Percentiles rank a stretch among this genome's conserved stretches.
phyloP scores from a whole-genome alignment of 2,797 vertebrate genomes.

The Hephaestus fuliginosus region DNA sequence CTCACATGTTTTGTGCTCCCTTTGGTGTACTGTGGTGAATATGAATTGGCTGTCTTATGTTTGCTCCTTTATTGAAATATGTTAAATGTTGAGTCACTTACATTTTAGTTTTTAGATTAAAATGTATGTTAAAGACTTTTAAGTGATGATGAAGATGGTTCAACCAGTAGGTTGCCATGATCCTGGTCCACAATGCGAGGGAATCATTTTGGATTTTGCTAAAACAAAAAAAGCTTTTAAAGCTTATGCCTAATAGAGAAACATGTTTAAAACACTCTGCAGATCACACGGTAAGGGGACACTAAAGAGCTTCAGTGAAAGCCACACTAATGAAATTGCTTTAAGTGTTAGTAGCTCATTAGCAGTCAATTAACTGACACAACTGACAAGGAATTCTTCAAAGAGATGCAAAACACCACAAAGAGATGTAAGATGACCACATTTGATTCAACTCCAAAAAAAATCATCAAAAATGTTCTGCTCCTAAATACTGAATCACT shows the following conservation, averaged over 20 bases:
- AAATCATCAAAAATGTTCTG: no score
- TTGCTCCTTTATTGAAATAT: neutral
- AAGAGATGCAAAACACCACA: neutral
- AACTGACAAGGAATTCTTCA: neutral
- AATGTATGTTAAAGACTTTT: no score
- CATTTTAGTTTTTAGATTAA: neutral
- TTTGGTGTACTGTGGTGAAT: neutral
- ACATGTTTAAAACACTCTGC: neutral
- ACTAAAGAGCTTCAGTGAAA: neutral
- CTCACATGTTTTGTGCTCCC: neutral
- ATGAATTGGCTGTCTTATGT: neutral
- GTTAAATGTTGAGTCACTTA: neutral
- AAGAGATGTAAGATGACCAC: no score
- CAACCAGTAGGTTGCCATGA: neutral
- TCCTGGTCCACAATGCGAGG: neutral
- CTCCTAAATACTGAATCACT: no score
- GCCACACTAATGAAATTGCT: neutral
- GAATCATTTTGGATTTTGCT: neutral
- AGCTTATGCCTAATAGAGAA: neutral
- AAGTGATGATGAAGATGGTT: neutral
- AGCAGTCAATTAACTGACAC: neutral
- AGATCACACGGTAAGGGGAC: neutral
- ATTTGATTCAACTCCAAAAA: no score
- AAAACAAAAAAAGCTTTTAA: neutral
- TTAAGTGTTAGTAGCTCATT: neutral